A percentile compares a stretch with the other conserved stretches of the same genome.
These are phyloP conservation scores for Palythoa grandis DNA, from an alignment of 92 coral and sea anemone genomes.

Conservation along the genomic window DNA sequence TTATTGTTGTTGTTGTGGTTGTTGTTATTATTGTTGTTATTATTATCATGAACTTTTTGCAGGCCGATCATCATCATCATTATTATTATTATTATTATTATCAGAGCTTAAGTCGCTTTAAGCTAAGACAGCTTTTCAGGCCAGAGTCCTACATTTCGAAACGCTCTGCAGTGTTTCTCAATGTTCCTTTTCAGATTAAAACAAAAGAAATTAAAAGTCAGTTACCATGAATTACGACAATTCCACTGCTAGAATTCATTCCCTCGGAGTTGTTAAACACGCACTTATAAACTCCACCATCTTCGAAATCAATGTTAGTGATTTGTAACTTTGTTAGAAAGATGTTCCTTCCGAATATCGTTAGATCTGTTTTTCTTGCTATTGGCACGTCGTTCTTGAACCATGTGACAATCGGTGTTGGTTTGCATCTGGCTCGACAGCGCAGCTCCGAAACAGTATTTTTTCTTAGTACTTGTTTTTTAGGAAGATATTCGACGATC, in stretches of 20 bases:
- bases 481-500: constrained; percentile 2
- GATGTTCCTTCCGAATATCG: background rate
- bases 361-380: background rate
- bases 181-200: background rate
- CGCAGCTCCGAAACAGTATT: background rate
- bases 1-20: too few relatives aligned
- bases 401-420: constrained; percentile 17
- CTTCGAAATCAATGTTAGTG: background rate
- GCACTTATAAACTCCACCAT: constrained; percentile 22
- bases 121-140: too few relatives aligned
- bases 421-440: constrained; percentile 20
- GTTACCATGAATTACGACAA: constrained; percentile 21
- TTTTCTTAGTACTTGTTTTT: background rate
- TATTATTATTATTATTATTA: too few relatives aligned
- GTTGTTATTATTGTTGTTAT: too few relatives aligned
- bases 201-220: background rate
- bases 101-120: too few relatives aligned
- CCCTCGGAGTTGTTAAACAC: constrained; percentile 20
- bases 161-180: too few relatives aligned
- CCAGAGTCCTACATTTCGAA: too few relatives aligned
- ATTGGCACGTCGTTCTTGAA: background rate
- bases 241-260: constrained; percentile 21
- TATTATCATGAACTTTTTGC: too few relatives aligned
- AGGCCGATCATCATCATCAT: too few relatives aligned
- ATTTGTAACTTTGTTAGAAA: background rate